Evolutionary conservation across 2,888 invertebrate genomes (phyloP), one percentile per base, ranked within the genome.

Genomic region (Volucella inflata): DNA sequence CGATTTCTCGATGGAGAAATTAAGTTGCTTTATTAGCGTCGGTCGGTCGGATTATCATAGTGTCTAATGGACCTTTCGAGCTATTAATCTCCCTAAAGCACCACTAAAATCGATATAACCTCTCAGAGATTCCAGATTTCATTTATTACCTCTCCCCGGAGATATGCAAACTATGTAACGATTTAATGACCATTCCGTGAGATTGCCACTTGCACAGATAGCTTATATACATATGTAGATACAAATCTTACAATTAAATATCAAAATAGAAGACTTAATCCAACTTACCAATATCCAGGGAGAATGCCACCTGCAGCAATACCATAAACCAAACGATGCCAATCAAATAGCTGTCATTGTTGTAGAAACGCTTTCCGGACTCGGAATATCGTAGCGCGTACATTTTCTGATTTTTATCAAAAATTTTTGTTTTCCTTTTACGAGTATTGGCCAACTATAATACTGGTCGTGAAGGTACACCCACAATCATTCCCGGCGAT

Each of bases 311-410:
- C 76, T 81, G 81, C 67, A 85, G 72, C 67, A 85, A 44, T 38
- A 70, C 76, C 84, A 84, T 84, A 77, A 85, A 85, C 81, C 85
- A 85, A 72, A 81, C 62, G 85, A 81, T 85, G 76, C 67, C 85
- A 76, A 76, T 85, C 85, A 85, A 81, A 81, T 85, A 72, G 70
- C 60, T 80, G 75, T 80, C 80, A 75, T 65, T 80, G 84, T 60
- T 84, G 64, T 62, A 46, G 74, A 59, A 79, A 74, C 72, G 67
- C 46, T 78, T 67, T 64, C 79, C 64, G 68, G 79, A 64, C 68
- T 53, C 64, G 68, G 79, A 64, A 74, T 53, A 68, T 78, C 65
- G 84, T 80, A 80, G 60, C 21, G 80, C 75, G 71, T 60, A 75
- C 84, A 84, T 84, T 83, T 44, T 75, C 70, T 53, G 79, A 84